A percentile compares a stretch with the other conserved stretches of the same genome.
Evolutionary conservation across 2,113 vertebrate genomes (phyloP).

Genomic region (Malurus elegans): DNA sequence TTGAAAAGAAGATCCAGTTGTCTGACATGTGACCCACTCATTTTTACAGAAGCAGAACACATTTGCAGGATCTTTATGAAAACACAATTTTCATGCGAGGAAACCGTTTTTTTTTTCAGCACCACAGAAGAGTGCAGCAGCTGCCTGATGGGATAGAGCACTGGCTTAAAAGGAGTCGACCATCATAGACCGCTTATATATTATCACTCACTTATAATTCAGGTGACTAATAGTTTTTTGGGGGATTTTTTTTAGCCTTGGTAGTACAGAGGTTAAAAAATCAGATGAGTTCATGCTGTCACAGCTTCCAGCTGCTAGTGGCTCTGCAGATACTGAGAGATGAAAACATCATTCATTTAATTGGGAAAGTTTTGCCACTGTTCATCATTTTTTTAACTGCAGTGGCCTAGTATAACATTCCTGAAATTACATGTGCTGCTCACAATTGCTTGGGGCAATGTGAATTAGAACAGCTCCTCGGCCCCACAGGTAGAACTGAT

Average conservation of each 20-base stretch:
- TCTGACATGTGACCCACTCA: background rate
- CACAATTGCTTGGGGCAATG: rapidly evolving
- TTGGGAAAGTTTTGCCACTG: background rate
- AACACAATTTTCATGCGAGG: background rate
- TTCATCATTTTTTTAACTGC: background rate
- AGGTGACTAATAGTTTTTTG: background rate
- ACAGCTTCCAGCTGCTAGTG: background rate
- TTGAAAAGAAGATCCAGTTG: background rate
- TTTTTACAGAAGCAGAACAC: background rate
- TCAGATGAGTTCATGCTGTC: background rate
- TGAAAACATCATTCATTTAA: background rate
- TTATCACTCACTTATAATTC: background rate
- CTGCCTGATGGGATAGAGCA: background rate
- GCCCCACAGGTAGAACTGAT: background rate
- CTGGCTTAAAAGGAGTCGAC: background rate
- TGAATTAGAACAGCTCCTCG: background rate
- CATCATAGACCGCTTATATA: background rate
- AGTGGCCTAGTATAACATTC: background rate
- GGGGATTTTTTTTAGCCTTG: rapidly evolving
- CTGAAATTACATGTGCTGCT: background rate
- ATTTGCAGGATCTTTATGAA: background rate
- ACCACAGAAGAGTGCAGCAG: background rate
- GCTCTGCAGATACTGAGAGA: background rate
- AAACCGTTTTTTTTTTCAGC: background rate
- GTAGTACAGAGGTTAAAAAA: background rate